Evolutionary conservation across 2,113 vertebrate species (phyloP).

Genomic region (Otis tarda): DNA sequence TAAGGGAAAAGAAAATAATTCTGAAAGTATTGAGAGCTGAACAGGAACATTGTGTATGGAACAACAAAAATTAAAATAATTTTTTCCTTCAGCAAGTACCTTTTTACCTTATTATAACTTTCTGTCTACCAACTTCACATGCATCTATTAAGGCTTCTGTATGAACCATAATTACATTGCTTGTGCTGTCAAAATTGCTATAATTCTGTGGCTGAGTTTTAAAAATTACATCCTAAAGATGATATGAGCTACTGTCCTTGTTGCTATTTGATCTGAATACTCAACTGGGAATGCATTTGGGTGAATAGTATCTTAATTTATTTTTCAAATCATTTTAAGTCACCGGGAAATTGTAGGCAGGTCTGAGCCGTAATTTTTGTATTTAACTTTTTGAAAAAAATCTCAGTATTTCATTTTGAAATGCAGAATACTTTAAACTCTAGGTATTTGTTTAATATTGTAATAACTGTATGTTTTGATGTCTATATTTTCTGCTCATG

Average conservation of each 20-base stretch:
- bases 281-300: constrained; percentile 9
- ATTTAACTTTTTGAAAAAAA: constrained; percentile 9
- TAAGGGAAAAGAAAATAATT: background rate
- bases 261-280: constrained; percentile 10
- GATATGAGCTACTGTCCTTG: background rate
- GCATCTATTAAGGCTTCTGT: background rate
- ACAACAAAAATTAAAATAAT: background rate
- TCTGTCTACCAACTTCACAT: too few relatives aligned
- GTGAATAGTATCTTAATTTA: constrained; percentile 20
- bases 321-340: constrained; percentile 47
- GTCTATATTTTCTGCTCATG: background rate
- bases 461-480: background rate
- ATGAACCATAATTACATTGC: background rate
- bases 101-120: constrained; percentile 11
- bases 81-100: background rate
- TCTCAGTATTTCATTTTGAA: background rate
- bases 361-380: constrained; percentile 5
- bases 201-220: constrained; percentile 4
- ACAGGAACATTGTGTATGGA: background rate
- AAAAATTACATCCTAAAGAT: constrained; percentile 7
- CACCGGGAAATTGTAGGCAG: constrained; percentile 15
- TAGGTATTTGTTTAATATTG: constrained; percentile 29
- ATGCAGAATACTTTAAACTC: background rate
- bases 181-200: constrained; percentile 20
- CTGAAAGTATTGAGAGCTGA: background rate